These are phyloP conservation scores for Spheniscus humboldti DNA, from an alignment of 2,797 vertebrate genomes.

Conservation along the genomic window DNA sequence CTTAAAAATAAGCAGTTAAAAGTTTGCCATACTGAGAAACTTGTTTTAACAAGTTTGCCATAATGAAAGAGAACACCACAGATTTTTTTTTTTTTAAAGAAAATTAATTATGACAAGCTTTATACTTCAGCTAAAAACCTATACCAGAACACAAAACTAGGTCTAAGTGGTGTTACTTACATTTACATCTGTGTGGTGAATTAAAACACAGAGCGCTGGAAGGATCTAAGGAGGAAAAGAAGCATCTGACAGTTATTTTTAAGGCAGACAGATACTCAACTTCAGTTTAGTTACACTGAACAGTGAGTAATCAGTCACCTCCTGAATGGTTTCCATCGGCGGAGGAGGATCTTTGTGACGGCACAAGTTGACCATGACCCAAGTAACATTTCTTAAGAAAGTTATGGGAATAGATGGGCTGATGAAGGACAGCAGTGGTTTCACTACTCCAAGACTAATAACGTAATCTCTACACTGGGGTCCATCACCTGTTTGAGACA, in stretches of 20 bases:
- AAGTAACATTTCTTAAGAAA: constrained; percentile 98
- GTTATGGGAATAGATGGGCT: constrained; percentile 99
- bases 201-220: constrained; percentile 95
- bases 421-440: constrained; percentile 97
- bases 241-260: background rate
- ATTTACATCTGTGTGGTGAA: constrained; percentile 98
- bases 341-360: constrained; percentile 99
- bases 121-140: background rate
- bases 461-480: constrained; percentile 99
- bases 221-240: constrained; percentile 82
- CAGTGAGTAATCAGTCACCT: constrained; percentile 73
- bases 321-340: constrained; percentile 98
- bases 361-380: constrained; percentile 99
- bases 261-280: background rate
- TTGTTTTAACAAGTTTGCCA: background rate
- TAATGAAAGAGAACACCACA: accelerated
- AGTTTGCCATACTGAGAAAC: background rate
- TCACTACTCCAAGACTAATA: constrained; percentile 96
- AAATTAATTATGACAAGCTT: background rate
- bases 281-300: background rate
- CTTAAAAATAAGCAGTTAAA: background rate
- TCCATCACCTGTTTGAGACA: constrained; percentile 85
- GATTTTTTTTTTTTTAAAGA: background rate
- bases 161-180: constrained; percentile 78
- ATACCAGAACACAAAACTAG: background rate